phyloP scores from a whole-genome alignment of 1,140 invertebrate species.

The Holcopasites calliopsidis region DNA sequence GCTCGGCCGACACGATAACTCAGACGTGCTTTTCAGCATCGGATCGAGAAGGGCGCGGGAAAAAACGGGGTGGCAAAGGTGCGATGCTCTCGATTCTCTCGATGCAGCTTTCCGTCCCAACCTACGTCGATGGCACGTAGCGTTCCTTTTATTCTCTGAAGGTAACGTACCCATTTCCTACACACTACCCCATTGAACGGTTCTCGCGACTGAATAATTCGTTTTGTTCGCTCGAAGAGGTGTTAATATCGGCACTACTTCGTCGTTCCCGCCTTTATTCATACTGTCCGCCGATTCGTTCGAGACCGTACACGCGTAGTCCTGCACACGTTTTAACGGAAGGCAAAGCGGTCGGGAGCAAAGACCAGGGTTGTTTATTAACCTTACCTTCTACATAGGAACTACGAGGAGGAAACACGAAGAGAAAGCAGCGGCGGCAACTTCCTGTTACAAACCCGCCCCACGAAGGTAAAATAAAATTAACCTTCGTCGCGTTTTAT shows the following conservation, averaged over 20 bases:
- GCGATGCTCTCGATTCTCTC: slow-evolving; percentile 29
- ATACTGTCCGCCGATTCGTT: neutral
- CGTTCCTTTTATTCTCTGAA: slow-evolving; percentile 37
- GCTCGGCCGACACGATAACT: slow-evolving; percentile 49
- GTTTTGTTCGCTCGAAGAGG: slow-evolving; percentile 59
- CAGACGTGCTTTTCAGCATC: slow-evolving; percentile 28
- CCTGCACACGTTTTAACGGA: neutral
- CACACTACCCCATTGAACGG: neutral
- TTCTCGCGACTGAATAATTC: slow-evolving; percentile 57
- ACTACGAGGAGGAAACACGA: neutral
- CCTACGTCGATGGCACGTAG: slow-evolving; percentile 30
- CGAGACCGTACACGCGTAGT: neutral
- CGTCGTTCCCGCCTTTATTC: neutral
- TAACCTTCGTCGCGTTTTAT: slow-evolving; percentile 62
- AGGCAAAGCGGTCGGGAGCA: neutral
- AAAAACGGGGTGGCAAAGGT: slow-evolving; percentile 10
- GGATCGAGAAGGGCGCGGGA: slow-evolving; percentile 4
- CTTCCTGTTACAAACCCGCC: slow-evolving; percentile 48
- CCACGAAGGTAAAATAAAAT: slow-evolving; percentile 62
- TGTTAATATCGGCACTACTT: slow-evolving; percentile 63
- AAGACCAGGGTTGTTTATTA: slow-evolving; percentile 47
- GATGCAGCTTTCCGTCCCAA: neutral
- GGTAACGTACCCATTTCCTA: slow-evolving; percentile 10
- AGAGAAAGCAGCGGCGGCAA: slow-evolving; percentile 4
- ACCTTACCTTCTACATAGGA: slow-evolving; percentile 34